Evolutionary conservation across 2,797 vertebrate genomes (phyloP), one percentile per base, ranked within the genome.

Genomic region (Thamnophis elegans): DNA sequence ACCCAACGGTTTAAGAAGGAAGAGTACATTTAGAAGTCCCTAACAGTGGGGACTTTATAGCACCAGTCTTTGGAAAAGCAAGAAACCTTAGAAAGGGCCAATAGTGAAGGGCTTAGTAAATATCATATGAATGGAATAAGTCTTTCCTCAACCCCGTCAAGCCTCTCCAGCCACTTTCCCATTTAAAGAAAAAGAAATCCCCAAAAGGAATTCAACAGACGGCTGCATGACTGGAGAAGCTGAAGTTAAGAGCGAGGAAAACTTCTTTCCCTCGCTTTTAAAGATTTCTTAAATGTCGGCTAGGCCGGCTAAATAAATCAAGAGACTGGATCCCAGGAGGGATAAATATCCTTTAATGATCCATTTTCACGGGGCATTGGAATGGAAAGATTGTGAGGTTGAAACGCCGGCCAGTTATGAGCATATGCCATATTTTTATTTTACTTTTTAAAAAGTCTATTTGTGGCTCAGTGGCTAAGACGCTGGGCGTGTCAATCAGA

Each of bases 81-180:
- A 85, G 25, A 85, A 90, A 90, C 59, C 92, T 78, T 93, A 95
- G 94, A 96, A 94, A 95, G 87, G 32, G 82, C 93, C 95, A 97
- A 97, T 96, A 97, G 96, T 96, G 96, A 96, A 95, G 95, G 93
- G 95, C 96, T 97, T 95, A 92, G 94, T 96, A 97, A 97, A 97
- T 95, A 97, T 94, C 96, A 2, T 94, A 93, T 97, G 96, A 97
- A 97, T 97, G 96, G 91, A 95, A 95, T 87, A 94, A 96, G 97
- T 96, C 95, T 97, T 96, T 96, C 90, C 96, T 96, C 95, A 94
- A 93, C 89, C 92, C 91, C 91, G 94, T 93, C 88, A 85, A 54
- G 47, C 95, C 91, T 93, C 94, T 92, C 93, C 91, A 93, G 92
- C 73, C 91, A 94, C 94, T 95, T 94, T 93, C 65, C 65, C n/a